These are phyloP conservation scores for Rhagoletis pomonella DNA, from an alignment of 1,140 invertebrate genomes.

Conservation along the genomic window DNA sequence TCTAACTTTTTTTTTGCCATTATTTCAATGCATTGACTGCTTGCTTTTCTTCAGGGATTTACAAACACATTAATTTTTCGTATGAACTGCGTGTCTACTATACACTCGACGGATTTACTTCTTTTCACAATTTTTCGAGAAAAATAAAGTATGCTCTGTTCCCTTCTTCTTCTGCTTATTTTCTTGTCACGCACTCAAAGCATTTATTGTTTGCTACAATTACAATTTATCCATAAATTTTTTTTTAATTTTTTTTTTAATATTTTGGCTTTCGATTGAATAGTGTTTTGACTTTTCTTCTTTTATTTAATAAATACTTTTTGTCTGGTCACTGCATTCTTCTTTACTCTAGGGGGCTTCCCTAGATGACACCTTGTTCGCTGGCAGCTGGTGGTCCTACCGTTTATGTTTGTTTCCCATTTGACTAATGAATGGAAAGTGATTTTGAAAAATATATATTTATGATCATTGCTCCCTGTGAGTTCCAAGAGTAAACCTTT, in stretches of 20 bases:
- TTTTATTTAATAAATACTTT: conserved; percentile 38
- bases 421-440: conserved; percentile 29
- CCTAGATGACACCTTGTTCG: conserved; percentile 13
- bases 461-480: conserved; percentile 14
- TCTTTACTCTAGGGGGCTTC: conserved; percentile 1
- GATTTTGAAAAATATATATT: conserved; percentile 34
- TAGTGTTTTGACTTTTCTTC: conserved; percentile 35
- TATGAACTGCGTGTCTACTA: not conserved
- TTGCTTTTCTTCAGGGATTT: not conserved
- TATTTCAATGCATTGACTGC: not conserved
- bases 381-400: conserved; percentile 41
- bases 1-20: not conserved
- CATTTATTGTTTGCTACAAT: conserved; percentile 20
- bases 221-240: conserved; percentile 38
- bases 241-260: not conserved
- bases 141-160: not conserved
- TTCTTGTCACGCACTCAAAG: not conserved
- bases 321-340: conserved; percentile 16
- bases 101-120: not conserved
- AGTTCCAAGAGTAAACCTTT: not conserved
- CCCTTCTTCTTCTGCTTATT: not conserved
- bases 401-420: conserved; percentile 18
- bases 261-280: not conserved
- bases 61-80: conserved; percentile 28
- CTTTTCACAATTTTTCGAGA: not conserved